Evolutionary conservation across 2,888 invertebrate genomes (phyloP).

Genomic region (Dioctria linearis): DNA sequence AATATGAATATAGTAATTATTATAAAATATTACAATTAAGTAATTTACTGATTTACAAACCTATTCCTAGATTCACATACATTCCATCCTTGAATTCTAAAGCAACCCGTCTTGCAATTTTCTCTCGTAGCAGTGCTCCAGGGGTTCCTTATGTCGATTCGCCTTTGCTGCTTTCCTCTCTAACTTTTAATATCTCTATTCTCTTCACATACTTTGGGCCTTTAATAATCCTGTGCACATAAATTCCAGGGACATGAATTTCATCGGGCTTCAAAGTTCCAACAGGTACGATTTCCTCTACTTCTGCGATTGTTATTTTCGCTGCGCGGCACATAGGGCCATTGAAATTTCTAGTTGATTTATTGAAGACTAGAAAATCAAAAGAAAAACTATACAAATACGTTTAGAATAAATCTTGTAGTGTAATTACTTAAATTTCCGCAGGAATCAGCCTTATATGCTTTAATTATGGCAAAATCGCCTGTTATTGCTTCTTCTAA

Average conservation of each 20-base stretch:
- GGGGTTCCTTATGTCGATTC: slow-evolving; percentile 62
- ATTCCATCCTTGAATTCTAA: slow-evolving; percentile 97
- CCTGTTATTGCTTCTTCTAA: slow-evolving; percentile 97
- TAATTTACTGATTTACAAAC: slow-evolving; percentile 64
- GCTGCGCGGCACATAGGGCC: slow-evolving; percentile 96
- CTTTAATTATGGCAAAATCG: slow-evolving; percentile 96
- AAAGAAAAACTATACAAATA: not conserved
- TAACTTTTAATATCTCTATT: slow-evolving; percentile 83
- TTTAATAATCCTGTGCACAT: slow-evolving; percentile 89
- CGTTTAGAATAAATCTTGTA: not conserved
- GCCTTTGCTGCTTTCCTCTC: slow-evolving; percentile 70
- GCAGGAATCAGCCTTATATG: slow-evolving; percentile 94
- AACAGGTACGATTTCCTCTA: slow-evolving; percentile 94
- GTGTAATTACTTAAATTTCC: slow-evolving; percentile 83
- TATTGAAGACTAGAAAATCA: slow-evolving; percentile 75
- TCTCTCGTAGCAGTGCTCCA: slow-evolving; percentile 77
- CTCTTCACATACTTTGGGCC: slow-evolving; percentile 87
- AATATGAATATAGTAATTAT: not conserved
- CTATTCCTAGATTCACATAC: slow-evolving; percentile 96
- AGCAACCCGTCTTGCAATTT: slow-evolving; percentile 93
- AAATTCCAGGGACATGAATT: slow-evolving; percentile 95
- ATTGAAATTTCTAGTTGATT: slow-evolving; percentile 96
- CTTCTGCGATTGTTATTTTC: slow-evolving; percentile 90
- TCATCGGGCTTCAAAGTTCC: slow-evolving; percentile 85
- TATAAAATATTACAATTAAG: not conserved